Evolutionary conservation across 2,888 invertebrate species (phyloP).

Genomic region (Tinea semifulvella): DNA sequence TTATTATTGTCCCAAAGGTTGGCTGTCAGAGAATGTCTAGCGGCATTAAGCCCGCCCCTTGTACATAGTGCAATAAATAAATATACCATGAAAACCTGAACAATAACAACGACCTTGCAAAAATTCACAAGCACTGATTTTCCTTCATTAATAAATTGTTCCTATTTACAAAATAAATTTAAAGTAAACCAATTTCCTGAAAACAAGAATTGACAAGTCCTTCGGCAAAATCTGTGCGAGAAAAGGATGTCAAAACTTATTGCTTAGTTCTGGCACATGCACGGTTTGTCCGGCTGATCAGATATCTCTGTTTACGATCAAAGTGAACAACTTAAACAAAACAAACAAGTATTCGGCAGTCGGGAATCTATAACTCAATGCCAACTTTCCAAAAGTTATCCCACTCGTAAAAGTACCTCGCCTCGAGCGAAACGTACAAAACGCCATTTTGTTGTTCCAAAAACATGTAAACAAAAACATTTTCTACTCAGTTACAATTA

Average conservation of each 20-base stretch:
- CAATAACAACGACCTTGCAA: too few relatives aligned
- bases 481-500: constrained; percentile 19
- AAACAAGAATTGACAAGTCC: background rate
- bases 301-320: constrained; percentile 54
- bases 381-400: constrained; percentile 51
- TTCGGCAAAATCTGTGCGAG: background rate
- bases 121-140: too few relatives aligned
- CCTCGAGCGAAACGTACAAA: constrained; percentile 39
- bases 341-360: constrained; percentile 61
- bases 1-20: too few relatives aligned
- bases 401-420: constrained; percentile 50
- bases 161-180: background rate
- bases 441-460: constrained; percentile 42
- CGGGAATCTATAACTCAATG: constrained; percentile 65
- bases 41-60: too few relatives aligned
- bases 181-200: background rate
- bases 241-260: background rate
- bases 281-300: constrained; percentile 29
- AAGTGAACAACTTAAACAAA: constrained; percentile 57
- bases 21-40: too few relatives aligned
- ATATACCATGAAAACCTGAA: too few relatives aligned
- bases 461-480: constrained; percentile 54
- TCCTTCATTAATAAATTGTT: background rate
- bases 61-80: too few relatives aligned
- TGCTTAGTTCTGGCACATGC: constrained; percentile 3